Evolutionary conservation across 1,140 invertebrate genomes (phyloP), one percentile per base, ranked within the genome.

Genomic region (Pseudobourletiella spinata): DNA sequence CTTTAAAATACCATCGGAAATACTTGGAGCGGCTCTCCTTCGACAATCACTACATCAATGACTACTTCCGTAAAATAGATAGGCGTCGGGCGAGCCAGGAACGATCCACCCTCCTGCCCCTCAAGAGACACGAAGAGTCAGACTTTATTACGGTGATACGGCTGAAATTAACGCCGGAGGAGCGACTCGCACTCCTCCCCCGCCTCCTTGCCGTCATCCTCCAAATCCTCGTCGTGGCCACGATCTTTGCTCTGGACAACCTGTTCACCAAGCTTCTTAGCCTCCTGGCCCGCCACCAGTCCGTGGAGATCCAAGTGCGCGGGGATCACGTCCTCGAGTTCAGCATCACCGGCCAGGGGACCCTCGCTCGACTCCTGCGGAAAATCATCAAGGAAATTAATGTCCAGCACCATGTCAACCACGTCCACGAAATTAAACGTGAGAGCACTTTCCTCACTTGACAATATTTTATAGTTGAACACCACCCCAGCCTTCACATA

Each of bases 31-130:
- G 25, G 0, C 46, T 70, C 8, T 67, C 65, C 24, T 59, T 46
- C 18, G 68, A 70, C 51, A 70, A 70, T 57, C 16, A 25, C 6
- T 70, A 70, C 58, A 55, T 70, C 3, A 67, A 62, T 15, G 2
- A 22, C 1, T 64, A 67, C 32, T 70, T 70, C 50, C 25, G 30
- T 16, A 18, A 43, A 35, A 64, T 70, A 50, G 68, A 70, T 26
- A n/a, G 20, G 1, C 30, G 63, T 15, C 22, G 68, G 20, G 32
- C 60, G 20, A 11, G 16, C 0, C 18, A 24, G 15, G 62, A 59
- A 1, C 56, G 57, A 28, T 18, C 32, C 1, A 3, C 28, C 48
- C 25, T 70, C 8, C 50, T 70, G 1, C 68, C 68, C 24, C 52
- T 70, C 0, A 67, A 65, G 58, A 32, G n/a, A 18, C 65, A 61